Evolutionary conservation across 2,888 invertebrate genomes (phyloP).

Genomic region (Alviniconcha strummeri): DNA sequence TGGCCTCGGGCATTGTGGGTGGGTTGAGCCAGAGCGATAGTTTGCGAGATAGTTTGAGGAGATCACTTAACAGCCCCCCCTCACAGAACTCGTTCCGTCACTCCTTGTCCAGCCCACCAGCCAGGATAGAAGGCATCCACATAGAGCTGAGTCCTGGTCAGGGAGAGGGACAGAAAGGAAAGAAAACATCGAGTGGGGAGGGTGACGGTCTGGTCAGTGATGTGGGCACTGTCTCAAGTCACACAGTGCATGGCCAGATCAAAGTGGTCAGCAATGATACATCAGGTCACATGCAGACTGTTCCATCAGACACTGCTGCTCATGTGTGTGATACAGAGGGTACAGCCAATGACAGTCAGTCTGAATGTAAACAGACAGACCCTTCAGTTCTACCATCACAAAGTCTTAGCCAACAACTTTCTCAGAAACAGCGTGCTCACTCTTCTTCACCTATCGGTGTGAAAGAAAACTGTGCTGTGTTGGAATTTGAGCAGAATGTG

Average conservation of each 20-base stretch:
- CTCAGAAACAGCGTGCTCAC: neutral
- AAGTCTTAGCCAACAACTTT: neutral
- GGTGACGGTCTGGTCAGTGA: neutral
- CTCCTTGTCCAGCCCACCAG: conserved; percentile 11
- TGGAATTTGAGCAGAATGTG: neutral
- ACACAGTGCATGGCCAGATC: neutral
- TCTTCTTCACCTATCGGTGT: neutral
- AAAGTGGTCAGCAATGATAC: neutral
- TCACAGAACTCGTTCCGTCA: conserved; percentile 3
- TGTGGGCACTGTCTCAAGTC: neutral
- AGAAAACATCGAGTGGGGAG: neutral
- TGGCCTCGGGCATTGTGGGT: conserved; percentile 42
- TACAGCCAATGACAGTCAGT: conserved; percentile 3
- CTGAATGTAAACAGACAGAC: conserved; percentile 16
- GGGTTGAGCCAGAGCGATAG: conserved; percentile 40
- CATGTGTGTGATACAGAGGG: no score
- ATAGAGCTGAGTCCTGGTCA: conserved; percentile 17
- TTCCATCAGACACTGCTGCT: neutral
- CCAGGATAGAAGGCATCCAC: conserved; percentile 10
- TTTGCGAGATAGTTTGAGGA: conserved; percentile 44
- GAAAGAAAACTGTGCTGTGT: neutral
- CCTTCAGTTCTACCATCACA: conserved; percentile 4
- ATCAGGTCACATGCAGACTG: neutral
- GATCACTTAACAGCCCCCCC: conserved; percentile 39
- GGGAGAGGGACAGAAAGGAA: neutral